Evolutionary conservation across 1,140 invertebrate species (phyloP).

Genomic region (Sesamia nonagrioides): DNA sequence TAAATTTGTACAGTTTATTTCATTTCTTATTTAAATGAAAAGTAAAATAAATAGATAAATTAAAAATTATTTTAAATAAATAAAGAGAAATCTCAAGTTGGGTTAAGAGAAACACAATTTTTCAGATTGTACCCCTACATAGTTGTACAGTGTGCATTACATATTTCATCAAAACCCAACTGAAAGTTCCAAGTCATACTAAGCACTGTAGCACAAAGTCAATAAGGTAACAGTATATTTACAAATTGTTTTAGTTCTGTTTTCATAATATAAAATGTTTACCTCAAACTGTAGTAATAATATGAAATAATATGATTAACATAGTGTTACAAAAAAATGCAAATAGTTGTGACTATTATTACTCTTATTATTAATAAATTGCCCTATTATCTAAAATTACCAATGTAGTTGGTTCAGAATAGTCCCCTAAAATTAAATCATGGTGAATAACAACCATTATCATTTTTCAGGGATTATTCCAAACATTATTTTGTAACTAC

Average conservation of each 20-base stretch:
- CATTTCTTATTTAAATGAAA: conserved; percentile 80
- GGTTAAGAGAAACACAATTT: conserved; percentile 80
- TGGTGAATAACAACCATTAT: conserved; percentile 38
- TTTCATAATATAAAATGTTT: conserved; percentile 27
- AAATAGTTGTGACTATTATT: conserved; percentile 48
- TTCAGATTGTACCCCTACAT: conserved; percentile 20
- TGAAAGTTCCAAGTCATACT: conserved; percentile 80
- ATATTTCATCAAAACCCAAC: conserved; percentile 84
- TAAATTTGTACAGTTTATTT: conserved; percentile 85
- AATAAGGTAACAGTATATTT: conserved; percentile 75
- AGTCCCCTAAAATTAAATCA: conserved; percentile 75
- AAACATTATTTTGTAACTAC: conserved; percentile 63
- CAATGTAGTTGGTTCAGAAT: conserved; percentile 74
- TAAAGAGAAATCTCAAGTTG: conserved; percentile 86
- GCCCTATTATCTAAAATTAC: conserved; percentile 53
- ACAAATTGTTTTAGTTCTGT: conserved; percentile 62
- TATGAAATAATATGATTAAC: conserved; percentile 37
- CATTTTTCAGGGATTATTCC: conserved; percentile 81
- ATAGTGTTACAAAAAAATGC: conserved; percentile 48
- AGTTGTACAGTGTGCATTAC: conserved; percentile 17
- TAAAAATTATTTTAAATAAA: conserved; percentile 81
- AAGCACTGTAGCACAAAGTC: conserved; percentile 66
- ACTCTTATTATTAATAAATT: conserved; percentile 47
- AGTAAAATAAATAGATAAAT: conserved; percentile 81
- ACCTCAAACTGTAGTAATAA: conserved; percentile 24